Conservation (phyloP, 2,797 vertebrate species). For the Pangasius mekongensis region DNA sequence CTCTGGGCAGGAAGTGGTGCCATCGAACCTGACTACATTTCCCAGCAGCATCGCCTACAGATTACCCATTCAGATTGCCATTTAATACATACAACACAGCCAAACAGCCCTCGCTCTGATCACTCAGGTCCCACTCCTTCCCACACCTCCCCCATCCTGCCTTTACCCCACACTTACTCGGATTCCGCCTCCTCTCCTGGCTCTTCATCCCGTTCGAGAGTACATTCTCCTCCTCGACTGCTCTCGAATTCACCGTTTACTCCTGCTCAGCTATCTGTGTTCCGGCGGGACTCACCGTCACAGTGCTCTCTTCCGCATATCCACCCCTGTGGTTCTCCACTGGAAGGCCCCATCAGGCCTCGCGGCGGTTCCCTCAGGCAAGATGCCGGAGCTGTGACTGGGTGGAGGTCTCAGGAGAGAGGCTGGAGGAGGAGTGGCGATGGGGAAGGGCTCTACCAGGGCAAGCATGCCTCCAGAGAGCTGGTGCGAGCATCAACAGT, state of each 20-base stretch:
- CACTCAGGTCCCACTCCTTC: slow-evolving; percentile 71
- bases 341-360: slow-evolving; percentile 67
- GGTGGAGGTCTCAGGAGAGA: slow-evolving; percentile 59
- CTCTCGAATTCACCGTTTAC: slow-evolving; percentile 76
- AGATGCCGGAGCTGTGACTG: slow-evolving; percentile 53
- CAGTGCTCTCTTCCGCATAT: slow-evolving; percentile 79
- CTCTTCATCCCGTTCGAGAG: slow-evolving; percentile 72
- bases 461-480: slow-evolving; percentile 80
- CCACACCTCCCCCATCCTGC: slow-evolving; percentile 65
- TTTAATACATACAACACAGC: slow-evolving; percentile 72
- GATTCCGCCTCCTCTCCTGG: slow-evolving; percentile 74
- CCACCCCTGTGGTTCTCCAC: slow-evolving; percentile 65
- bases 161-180: slow-evolving; percentile 67
- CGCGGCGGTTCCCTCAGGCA: slow-evolving; percentile 77
- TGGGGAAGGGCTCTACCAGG: slow-evolving; percentile 78
- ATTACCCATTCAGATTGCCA: slow-evolving; percentile 69
- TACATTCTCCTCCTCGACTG: slow-evolving; percentile 75
- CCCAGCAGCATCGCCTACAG: slow-evolving; percentile 56
- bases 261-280: slow-evolving; percentile 78
- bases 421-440: slow-evolving; percentile 64
- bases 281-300: slow-evolving; percentile 76
- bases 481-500: slow-evolving; percentile 79
- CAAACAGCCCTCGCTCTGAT: slow-evolving; percentile 72
- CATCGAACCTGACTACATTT: slow-evolving; percentile 50
- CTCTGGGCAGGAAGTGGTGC: slow-evolving; percentile 45